Conservation (phyloP, 2,797 vertebrate genomes). For the Sebastiscus tertius region DNA sequence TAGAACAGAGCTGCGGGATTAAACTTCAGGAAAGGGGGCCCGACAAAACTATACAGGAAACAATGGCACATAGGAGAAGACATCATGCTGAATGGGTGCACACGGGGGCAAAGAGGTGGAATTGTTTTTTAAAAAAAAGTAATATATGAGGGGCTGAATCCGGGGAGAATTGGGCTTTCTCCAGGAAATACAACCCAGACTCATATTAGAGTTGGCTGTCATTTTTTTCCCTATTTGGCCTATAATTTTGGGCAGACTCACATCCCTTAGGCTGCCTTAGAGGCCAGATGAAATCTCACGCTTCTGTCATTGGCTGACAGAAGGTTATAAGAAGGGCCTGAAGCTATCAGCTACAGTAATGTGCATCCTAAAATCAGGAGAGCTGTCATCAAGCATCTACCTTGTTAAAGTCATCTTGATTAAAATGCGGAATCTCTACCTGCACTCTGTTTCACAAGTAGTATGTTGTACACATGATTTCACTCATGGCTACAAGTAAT, state of each 20-base stretch:
- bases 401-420: not conserved
- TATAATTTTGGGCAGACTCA: slow-evolving; percentile 26
- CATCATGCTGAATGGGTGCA: slow-evolving; percentile 1
- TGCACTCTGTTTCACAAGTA: not conserved
- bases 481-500: not conserved
- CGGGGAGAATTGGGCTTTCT: slow-evolving; percentile 16
- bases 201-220: slow-evolving; percentile 32
- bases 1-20: slow-evolving; percentile 33
- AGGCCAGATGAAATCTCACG: slow-evolving; percentile 43
- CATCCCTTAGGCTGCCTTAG: slow-evolving; percentile 19
- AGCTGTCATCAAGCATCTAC: not conserved
- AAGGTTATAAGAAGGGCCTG: slow-evolving; percentile 1
- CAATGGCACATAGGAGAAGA: slow-evolving; percentile 1
- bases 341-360: not conserved
- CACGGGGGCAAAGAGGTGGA: slow-evolving; percentile 27
- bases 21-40: slow-evolving; percentile 12
- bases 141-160: slow-evolving; percentile 17
- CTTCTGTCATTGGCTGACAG: slow-evolving; percentile 32
- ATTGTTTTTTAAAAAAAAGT: slow-evolving; percentile 4
- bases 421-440: not conserved
- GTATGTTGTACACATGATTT: not conserved
- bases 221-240: slow-evolving; percentile 19
- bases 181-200: slow-evolving; percentile 32
- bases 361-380: slow-evolving; percentile 3
- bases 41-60: slow-evolving; percentile 24